A percentile compares a stretch with the other conserved stretches of the same genome.
Conservation (phyloP, 2,888 invertebrate genomes). For the Eubasilissa splendida region DNA sequence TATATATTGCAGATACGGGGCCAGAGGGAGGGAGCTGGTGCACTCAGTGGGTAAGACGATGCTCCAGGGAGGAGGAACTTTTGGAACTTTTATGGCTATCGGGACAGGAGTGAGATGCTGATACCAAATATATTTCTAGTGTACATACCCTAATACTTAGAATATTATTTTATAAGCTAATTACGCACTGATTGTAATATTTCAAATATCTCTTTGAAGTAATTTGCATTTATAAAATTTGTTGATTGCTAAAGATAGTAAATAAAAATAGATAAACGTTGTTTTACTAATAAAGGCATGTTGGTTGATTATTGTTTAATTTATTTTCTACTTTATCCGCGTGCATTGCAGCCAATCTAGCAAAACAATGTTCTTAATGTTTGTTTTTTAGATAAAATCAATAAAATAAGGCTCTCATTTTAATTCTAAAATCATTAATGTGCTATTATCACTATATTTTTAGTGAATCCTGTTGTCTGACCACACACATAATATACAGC, state of each 20-base stretch:
- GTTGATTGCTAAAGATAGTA: conserved; percentile 20
- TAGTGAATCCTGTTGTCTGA: too few relatives aligned
- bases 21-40: conserved; percentile 92
- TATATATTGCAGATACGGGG: conserved; percentile 81
- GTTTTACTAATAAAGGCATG: neutral
- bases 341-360: too few relatives aligned
- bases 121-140: conserved; percentile 33
- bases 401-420: too few relatives aligned
- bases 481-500: too few relatives aligned
- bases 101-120: conserved; percentile 88
- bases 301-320: neutral
- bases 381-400: too few relatives aligned
- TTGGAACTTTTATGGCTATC: conserved; percentile 97
- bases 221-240: conserved; percentile 41
- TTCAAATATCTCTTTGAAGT: neutral
- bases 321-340: too few relatives aligned
- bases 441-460: too few relatives aligned
- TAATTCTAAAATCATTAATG: too few relatives aligned
- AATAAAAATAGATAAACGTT: conserved; percentile 5
- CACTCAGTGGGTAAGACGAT: conserved; percentile 96
- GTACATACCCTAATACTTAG: conserved; percentile 26
- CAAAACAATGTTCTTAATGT: too few relatives aligned
- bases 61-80: conserved; percentile 97
- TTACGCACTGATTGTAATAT: conserved; percentile 11
- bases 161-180: conserved; percentile 7